Percentiles rank a stretch among this genome's conserved stretches.
Conservation (phyloP, 2,797 vertebrate species). For the Falco berigora region DNA sequence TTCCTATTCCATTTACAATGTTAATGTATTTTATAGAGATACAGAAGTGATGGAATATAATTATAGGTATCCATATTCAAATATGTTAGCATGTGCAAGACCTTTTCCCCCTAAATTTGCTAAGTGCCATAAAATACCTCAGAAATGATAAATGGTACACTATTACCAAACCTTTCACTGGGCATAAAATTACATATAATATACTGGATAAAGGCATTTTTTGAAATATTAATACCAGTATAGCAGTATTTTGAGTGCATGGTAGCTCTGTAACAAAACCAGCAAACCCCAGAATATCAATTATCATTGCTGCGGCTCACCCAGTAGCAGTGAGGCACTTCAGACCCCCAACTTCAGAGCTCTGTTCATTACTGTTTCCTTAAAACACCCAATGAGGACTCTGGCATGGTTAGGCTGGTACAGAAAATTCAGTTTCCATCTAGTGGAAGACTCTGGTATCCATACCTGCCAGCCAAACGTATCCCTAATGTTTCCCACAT, state of each 20-base stretch:
- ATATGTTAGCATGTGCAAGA: background rate
- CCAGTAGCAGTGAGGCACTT: background rate
- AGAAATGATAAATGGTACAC: background rate
- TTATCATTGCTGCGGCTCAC: background rate
- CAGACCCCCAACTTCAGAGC: background rate
- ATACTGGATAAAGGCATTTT: background rate
- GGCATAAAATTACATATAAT: background rate
- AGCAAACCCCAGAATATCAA: background rate
- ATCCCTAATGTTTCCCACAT: background rate
- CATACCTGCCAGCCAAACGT: background rate
- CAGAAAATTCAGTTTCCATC: background rate
- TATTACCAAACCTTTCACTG: background rate
- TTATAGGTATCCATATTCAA: background rate
- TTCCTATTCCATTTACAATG: background rate
- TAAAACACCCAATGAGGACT: background rate
- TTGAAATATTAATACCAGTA: background rate
- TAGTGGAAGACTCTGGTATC: background rate
- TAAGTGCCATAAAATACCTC: background rate
- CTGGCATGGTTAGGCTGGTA: background rate
- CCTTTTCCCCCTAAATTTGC: background rate
- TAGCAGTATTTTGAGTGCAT: background rate
- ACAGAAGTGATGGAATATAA: background rate
- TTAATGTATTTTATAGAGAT: background rate
- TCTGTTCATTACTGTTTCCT: background rate
- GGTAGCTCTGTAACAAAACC: background rate